Evolutionary conservation across 2,888 invertebrate genomes (phyloP).

Genomic region (Nebria brevicollis): DNA sequence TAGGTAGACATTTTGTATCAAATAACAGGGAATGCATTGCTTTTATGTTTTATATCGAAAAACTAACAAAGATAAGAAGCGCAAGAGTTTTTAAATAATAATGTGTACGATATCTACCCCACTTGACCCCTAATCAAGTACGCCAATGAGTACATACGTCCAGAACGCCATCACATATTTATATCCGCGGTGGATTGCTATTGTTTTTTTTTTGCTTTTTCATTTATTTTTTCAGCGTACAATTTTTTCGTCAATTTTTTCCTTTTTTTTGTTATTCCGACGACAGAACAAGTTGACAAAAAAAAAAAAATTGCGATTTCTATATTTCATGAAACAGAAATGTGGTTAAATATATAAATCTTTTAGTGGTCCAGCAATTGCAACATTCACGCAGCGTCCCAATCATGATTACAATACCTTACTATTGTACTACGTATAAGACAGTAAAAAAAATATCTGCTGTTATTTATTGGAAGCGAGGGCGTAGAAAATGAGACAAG

Average conservation of each 20-base stretch:
- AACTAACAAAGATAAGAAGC: too few relatives aligned
- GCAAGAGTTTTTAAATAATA: not conserved
- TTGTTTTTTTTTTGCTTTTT: conserved; percentile 55
- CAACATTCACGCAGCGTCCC: not conserved
- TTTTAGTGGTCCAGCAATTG: conserved; percentile 24
- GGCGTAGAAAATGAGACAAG: not conserved
- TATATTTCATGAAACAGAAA: conserved; percentile 47
- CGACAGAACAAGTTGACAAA: conserved; percentile 44
- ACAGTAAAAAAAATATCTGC: too few relatives aligned
- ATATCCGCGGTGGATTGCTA: conserved; percentile 63
- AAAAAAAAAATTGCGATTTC: conserved; percentile 42
- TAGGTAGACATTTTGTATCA: not conserved
- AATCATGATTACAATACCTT: not conserved
- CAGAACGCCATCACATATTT: conserved; percentile 62
- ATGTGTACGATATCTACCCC: not conserved
- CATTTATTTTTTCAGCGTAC: conserved; percentile 45
- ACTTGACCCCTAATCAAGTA: conserved; percentile 7
- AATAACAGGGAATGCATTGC: too few relatives aligned
- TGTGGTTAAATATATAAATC: conserved; percentile 47
- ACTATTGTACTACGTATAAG: too few relatives aligned
- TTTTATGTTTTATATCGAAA: too few relatives aligned
- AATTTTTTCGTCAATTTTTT: conserved; percentile 30
- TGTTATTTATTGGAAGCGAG: too few relatives aligned
- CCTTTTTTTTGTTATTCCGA: conserved; percentile 43
- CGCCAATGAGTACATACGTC: conserved; percentile 33